Evolutionary conservation across 2,888 invertebrate genomes (phyloP).

Genomic region (Uropetala carovei): DNA sequence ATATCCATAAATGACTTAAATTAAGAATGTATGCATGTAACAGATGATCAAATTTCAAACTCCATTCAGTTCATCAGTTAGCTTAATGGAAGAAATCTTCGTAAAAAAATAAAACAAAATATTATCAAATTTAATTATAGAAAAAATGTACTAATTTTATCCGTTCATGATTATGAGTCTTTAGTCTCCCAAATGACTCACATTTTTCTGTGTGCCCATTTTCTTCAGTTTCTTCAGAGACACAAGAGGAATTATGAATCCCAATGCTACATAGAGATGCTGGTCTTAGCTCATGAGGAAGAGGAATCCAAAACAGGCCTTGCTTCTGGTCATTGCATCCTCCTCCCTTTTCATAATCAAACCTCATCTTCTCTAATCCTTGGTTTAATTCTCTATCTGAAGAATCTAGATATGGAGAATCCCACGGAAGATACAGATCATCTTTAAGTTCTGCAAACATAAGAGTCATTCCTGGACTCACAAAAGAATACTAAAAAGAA

Average conservation of each 20-base stretch:
- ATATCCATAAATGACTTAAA: no score
- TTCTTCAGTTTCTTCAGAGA: background rate
- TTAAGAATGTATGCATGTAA: no score
- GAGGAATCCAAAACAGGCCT: slow-evolving; percentile 61
- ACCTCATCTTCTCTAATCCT: background rate
- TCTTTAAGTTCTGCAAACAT: slow-evolving; percentile 51
- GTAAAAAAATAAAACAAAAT: no score
- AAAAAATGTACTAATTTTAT: no score
- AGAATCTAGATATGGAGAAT: background rate
- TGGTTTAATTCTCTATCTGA: background rate
- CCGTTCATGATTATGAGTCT: no score
- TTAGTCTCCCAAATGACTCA: background rate
- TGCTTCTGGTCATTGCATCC: slow-evolving; percentile 40
- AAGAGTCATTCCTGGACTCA: slow-evolving; percentile 46
- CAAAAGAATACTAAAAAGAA: slow-evolving; percentile 36
- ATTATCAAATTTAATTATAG: no score
- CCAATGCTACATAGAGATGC: slow-evolving; percentile 27
- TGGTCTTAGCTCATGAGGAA: slow-evolving; percentile 53
- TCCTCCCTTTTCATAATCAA: background rate
- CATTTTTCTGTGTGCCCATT: slow-evolving; percentile 5
- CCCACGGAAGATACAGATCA: background rate
- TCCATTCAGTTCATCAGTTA: no score
- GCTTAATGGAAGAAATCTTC: no score
- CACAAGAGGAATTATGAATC: background rate
- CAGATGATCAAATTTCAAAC: no score